Evolutionary conservation across 2,797 vertebrate species (phyloP).

Genomic region (Lepus townsendii): DNA sequence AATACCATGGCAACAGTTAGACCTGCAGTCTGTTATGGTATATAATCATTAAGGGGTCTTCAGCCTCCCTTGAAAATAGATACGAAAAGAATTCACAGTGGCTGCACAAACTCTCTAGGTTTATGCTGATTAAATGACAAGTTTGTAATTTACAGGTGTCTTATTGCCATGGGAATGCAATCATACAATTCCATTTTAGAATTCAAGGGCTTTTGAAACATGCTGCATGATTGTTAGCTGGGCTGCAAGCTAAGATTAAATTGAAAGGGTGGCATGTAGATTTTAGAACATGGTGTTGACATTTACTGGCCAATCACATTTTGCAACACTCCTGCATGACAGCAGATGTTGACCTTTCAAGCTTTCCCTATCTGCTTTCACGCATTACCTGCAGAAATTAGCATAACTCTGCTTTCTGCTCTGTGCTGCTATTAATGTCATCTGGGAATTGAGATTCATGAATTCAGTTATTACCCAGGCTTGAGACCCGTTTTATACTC

Average conservation of each 20-base stretch:
- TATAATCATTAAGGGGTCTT: conserved; percentile 90
- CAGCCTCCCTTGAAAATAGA: conserved; percentile 88
- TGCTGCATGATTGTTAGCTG: conserved; percentile 87
- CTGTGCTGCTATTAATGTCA: conserved; percentile 90
- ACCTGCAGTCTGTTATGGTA: conserved; percentile 88
- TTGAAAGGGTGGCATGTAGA: conserved; percentile 89
- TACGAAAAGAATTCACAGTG: conserved; percentile 85
- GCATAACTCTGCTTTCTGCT: conserved; percentile 89
- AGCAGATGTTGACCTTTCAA: conserved; percentile 92
- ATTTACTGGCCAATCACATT: conserved; percentile 91
- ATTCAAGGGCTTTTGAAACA: conserved; percentile 89
- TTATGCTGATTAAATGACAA: conserved; percentile 92
- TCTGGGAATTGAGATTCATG: conserved; percentile 90
- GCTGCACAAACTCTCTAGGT: conserved; percentile 87
- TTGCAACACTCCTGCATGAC: conserved; percentile 88
- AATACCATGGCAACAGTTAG: conserved; percentile 91
- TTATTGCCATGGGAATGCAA: conserved; percentile 90
- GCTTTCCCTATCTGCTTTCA: conserved; percentile 88
- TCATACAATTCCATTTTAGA: conserved; percentile 89
- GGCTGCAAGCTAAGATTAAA: conserved; percentile 89
- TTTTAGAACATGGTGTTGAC: conserved; percentile 90
- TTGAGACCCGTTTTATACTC: conserved; percentile 88
- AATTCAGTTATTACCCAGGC: conserved; percentile 90
- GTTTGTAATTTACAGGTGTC: conserved; percentile 90
- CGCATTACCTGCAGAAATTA: conserved; percentile 92